Evolutionary conservation across 2,113 vertebrate species (phyloP).

Genomic region (Apodemus sylvaticus): DNA sequence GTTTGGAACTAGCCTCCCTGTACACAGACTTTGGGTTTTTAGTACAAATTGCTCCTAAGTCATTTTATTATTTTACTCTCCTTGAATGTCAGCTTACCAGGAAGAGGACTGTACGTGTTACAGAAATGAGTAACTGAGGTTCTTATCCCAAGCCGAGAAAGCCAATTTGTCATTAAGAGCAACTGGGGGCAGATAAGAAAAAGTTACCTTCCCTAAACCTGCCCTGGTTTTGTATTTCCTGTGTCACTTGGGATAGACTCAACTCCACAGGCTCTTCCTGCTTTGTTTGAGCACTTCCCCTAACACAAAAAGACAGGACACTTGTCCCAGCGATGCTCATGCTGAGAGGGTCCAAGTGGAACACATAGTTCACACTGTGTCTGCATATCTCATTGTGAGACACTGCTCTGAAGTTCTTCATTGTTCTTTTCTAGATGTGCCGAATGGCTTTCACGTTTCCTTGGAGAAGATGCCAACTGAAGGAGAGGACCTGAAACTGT

Average conservation of each 20-base stretch:
- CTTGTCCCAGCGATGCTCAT: background rate
- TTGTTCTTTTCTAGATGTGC: constrained; percentile 89
- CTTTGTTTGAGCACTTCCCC: background rate
- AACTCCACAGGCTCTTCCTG: background rate
- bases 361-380: background rate
- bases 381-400: background rate
- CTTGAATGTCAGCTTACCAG: background rate
- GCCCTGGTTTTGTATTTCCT: background rate
- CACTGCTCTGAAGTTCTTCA: constrained; percentile 62
- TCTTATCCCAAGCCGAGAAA: background rate
- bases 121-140: background rate
- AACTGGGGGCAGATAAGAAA: background rate
- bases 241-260: background rate
- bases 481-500: constrained; percentile 92
- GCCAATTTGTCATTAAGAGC: background rate
- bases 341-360: background rate
- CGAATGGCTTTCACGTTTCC: constrained; percentile 90
- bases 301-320: background rate
- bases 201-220: background rate
- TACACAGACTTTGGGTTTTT: background rate
- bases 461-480: constrained; percentile 90
- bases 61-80: background rate
- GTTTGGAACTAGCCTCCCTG: background rate
- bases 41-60: background rate
- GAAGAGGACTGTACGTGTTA: background rate